Conservation (phyloP, 2,113 vertebrate genomes). For the Crotophaga sulcirostris region DNA sequence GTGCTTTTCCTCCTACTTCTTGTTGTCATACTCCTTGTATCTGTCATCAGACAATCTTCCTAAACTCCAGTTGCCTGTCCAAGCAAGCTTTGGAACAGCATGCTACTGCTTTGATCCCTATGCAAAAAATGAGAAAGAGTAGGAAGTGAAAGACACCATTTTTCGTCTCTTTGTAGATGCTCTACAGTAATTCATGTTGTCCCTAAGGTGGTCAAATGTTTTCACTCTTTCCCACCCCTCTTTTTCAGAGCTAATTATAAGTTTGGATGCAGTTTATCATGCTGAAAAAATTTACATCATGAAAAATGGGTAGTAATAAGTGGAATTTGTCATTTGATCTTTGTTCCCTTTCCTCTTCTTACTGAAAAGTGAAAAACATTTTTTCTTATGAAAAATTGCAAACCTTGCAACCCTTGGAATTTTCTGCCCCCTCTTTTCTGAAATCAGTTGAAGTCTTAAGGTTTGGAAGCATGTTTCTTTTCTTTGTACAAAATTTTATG, state of each 20-base stretch:
- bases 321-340: conserved; percentile 51
- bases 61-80: background rate
- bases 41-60: background rate
- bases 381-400: conserved; percentile 53
- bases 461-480: background rate
- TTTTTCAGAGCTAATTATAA: conserved; percentile 2
- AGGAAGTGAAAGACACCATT: background rate
- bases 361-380: conserved; percentile 6
- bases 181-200: background rate
- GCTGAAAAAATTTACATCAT: background rate
- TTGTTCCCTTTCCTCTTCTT: background rate
- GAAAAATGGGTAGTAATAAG: conserved; percentile 34
- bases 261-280: background rate
- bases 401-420: conserved; percentile 29
- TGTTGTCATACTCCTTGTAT: background rate
- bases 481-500: background rate
- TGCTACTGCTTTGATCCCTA: background rate
- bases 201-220: background rate
- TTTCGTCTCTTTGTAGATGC: background rate
- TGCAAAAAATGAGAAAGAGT: background rate
- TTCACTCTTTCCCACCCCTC: background rate
- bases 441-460: conserved; percentile 25
- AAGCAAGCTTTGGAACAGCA: background rate
- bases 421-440: conserved; percentile 34
- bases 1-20: background rate